These are phyloP conservation scores for Leptinotarsa undecemlineata DNA, from an alignment of 1,140 invertebrate genomes.

Conservation along the genomic window DNA sequence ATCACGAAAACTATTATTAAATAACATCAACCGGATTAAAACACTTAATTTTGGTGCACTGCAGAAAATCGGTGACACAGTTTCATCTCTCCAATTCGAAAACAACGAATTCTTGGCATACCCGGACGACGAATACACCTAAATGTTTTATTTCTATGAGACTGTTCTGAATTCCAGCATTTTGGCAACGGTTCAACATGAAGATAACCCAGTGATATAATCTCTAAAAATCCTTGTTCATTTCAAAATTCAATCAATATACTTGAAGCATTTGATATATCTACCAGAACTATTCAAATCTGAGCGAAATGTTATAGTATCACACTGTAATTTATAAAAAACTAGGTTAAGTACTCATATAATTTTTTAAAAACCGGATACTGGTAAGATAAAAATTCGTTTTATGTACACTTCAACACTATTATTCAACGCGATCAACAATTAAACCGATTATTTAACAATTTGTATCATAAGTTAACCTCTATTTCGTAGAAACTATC, in stretches of 20 bases:
- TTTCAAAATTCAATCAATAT: not conserved
- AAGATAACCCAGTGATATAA: slow-evolving; percentile 11
- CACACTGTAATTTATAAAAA: slow-evolving; percentile 5
- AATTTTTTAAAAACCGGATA: not conserved
- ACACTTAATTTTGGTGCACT: slow-evolving; percentile 10
- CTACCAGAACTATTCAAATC: slow-evolving; percentile 4
- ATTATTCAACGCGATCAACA: not conserved
- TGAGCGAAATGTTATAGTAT: not conserved
- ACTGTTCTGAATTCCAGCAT: not conserved
- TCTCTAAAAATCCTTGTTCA: not conserved
- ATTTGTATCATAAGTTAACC: slow-evolving; percentile 11
- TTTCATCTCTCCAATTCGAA: slow-evolving; percentile 12
- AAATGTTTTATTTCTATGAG: slow-evolving; percentile 2
- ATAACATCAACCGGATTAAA: slow-evolving; percentile 10
- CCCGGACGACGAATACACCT: not conserved
- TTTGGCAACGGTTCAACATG: slow-evolving; percentile 15
- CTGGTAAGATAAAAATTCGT: not conserved
- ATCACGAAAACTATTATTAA: slow-evolving; percentile 3
- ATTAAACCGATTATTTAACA: slow-evolving; percentile 6
- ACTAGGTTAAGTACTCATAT: not conserved
- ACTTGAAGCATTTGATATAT: not conserved
- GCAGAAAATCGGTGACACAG: slow-evolving; percentile 14
- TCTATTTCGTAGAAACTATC: slow-evolving; percentile 17
- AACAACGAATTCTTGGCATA: slow-evolving; percentile 18
- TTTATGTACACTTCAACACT: not conserved